A percentile compares a stretch with the other conserved stretches of the same genome.
These are phyloP conservation scores for Struthio camelus DNA, from an alignment of 2,113 vertebrate species.

Conservation along the genomic window DNA sequence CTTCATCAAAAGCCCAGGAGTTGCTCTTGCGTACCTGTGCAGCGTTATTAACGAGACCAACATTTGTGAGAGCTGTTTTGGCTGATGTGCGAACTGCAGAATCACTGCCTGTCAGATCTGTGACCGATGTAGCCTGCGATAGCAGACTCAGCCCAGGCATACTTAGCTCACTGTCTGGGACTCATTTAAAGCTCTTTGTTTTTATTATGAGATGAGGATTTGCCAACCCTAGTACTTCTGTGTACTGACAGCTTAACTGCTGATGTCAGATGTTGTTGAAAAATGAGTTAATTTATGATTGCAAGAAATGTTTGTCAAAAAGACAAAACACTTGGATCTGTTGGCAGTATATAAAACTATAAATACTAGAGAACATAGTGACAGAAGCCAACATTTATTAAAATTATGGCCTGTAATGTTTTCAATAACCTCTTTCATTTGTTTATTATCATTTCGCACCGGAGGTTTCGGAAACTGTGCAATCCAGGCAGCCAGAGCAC, in stretches of 20 bases:
- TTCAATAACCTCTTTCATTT: constrained; percentile 46
- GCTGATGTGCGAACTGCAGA: not conserved
- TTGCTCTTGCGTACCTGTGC: not conserved
- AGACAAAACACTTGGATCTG: constrained; percentile 61
- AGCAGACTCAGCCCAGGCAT: not conserved
- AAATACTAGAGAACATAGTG: constrained; percentile 55
- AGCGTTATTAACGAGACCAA: not conserved
- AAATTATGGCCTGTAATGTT: constrained; percentile 60
- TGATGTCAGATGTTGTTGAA: constrained; percentile 64
- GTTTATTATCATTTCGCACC: not conserved
- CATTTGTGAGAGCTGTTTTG: not conserved
- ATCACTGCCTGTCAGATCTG: not conserved
- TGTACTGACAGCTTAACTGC: constrained; percentile 60
- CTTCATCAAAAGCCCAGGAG: not conserved
- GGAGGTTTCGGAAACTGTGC: not conserved
- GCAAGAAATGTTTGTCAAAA: constrained; percentile 63
- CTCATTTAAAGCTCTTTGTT: constrained; percentile 23
- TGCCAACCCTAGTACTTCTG: constrained; percentile 26
- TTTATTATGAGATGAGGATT: constrained; percentile 39
- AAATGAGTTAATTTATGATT: constrained; percentile 71
- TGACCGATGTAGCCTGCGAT: not conserved
- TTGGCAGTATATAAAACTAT: constrained; percentile 61
- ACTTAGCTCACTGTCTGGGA: constrained; percentile 49
- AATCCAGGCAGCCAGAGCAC: not conserved
- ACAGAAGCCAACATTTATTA: constrained; percentile 62